Percentiles rank a stretch among this genome's conserved stretches.
Conservation (phyloP, 2,113 vertebrate species). For the Clarias batrachus region DNA sequence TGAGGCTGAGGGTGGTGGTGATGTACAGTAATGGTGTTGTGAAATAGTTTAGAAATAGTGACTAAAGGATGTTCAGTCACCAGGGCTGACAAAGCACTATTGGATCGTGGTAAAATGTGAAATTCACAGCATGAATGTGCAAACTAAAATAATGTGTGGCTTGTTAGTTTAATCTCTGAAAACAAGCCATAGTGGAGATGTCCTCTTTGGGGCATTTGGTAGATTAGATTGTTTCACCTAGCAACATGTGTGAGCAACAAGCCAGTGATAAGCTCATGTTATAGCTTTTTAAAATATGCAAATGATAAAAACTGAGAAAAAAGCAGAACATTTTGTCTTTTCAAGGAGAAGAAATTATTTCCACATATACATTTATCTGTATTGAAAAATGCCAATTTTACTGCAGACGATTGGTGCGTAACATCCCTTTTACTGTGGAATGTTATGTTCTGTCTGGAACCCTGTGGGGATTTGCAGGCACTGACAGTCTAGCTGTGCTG, state of each 20-base stretch:
- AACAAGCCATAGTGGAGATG: conserved; percentile 47
- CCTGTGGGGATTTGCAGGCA: conserved; percentile 32
- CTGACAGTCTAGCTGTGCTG: conserved; percentile 38
- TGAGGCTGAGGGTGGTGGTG: not conserved
- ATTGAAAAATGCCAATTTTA: not conserved
- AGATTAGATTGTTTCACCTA: conserved; percentile 54
- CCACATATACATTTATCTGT: not conserved
- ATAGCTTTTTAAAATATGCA: conserved; percentile 35
- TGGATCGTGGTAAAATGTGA: not conserved
- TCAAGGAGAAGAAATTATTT: conserved; percentile 6
- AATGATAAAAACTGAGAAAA: conserved; percentile 50
- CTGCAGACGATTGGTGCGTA: conserved; percentile 3
- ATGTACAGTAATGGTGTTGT: not conserved
- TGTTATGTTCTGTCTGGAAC: conserved; percentile 30
- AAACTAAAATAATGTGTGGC: conserved; percentile 38
- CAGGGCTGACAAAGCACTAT: not conserved
- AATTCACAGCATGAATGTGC: not conserved
- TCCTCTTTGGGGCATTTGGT: conserved; percentile 48
- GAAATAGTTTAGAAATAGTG: not conserved
- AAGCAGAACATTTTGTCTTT: not conserved
- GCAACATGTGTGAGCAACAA: conserved; percentile 49
- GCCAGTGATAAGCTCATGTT: conserved; percentile 55
- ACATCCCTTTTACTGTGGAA: conserved; percentile 10
- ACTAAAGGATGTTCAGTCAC: not conserved
- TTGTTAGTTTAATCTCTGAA: not conserved